phyloP scores from a whole-genome alignment of 2,113 vertebrate genomes.

The Mustela nigripes region DNA sequence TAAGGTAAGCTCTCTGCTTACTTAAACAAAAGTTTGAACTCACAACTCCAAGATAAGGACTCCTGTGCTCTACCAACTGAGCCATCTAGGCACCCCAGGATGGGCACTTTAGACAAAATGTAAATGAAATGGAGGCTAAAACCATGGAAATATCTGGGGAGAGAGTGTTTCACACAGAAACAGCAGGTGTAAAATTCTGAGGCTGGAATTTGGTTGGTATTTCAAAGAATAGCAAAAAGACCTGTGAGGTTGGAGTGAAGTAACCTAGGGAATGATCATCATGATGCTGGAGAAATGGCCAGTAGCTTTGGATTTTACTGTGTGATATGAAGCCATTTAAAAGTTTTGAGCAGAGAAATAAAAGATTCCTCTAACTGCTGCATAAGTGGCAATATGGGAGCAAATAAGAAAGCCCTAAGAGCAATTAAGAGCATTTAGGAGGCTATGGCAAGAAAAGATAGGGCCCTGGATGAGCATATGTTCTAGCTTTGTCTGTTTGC shows the following conservation, averaged over 20 bases:
- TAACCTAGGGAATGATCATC: neutral
- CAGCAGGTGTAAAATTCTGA: neutral
- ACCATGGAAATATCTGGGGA: neutral
- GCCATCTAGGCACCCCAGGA: neutral
- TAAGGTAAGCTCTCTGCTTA: neutral
- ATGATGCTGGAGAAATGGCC: neutral
- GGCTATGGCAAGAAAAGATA: neutral
- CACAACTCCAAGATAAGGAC: neutral
- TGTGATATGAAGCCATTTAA: neutral
- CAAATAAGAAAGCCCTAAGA: neutral
- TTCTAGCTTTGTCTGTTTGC: neutral
- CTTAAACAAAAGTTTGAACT: neutral
- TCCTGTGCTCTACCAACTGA: neutral
- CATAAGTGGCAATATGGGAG: neutral
- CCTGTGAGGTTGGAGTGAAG: neutral
- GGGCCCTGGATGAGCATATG: neutral
- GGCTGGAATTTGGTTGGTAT: neutral
- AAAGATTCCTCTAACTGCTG: neutral
- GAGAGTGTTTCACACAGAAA: neutral
- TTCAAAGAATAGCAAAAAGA: neutral
- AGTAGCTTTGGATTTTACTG: neutral
- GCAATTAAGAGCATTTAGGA: neutral
- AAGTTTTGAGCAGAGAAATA: neutral
- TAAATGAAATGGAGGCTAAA: neutral
- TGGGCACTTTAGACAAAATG: neutral